Base-by-base conservation (phyloP, 64 coral and sea anemone species). In the Acropora yongei region DNA sequence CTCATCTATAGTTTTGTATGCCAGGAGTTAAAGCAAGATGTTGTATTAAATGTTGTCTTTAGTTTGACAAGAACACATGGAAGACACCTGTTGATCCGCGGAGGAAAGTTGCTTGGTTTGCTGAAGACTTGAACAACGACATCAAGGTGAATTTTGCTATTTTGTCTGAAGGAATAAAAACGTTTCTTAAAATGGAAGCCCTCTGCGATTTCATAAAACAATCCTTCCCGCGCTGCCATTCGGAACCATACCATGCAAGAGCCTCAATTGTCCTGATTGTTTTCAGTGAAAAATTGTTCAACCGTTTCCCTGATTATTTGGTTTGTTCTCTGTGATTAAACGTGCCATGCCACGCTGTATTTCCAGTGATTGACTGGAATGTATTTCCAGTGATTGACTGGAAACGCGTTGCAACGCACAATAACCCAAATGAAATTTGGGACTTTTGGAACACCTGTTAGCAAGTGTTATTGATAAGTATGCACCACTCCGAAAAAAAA, bases 41-140 rank as follows among this genome's bases (percentile, higher is more conserved):
- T 7, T 58, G 5, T 7, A 5, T 58, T 58, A 7, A 30, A 30
- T 11, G 58, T 83, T 68, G 14, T 20, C 71, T 69, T 72, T 30
- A 85, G 82, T 17, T 85, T 20, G 18, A 67, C 14, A 85, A 85
- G 82, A 9, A 44, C 18, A 71, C 44, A 46, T 85, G 63, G 63
- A 41, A 85, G 8, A 49, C 58, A 47, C 61, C n/a, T 47, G 65
- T 85, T 13, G 82, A 85, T 85, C 82, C 82, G 44, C 61, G 44
- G 1, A 49, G 68, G 82, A 85, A 71, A 10, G 65, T 85, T 51
- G 73, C 79, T 39, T 91, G 89, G 89, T 91, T 84, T 60, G 51
- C 89, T 30, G 89, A 91, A n/a, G 89, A 91, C 44, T 75, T 91
- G 72, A 91, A 83, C 42, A 77, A 91, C 61, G 80, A 83, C 18